Evolutionary conservation across 2,113 vertebrate genomes (phyloP), one percentile per base, ranked within the genome.

Genomic region (Gallinago jamesoni): DNA sequence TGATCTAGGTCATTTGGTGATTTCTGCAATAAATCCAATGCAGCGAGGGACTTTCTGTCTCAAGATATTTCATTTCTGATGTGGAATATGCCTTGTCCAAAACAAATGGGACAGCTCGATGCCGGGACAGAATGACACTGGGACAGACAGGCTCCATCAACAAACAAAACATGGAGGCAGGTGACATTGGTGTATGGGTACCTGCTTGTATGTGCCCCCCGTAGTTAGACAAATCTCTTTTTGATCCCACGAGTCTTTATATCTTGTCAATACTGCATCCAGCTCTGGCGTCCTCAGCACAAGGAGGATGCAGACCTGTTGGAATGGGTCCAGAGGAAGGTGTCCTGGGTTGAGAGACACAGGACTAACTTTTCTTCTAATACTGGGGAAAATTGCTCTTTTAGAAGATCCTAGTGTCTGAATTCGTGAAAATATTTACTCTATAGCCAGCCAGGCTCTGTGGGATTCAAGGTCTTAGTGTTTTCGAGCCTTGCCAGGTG

Each of bases 221-320:
- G 17, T 5, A 50, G 60, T 35, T 37, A 30, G 76, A 20, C 23
- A 62, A 45, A 9, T 22, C 21, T 80, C 39, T 66, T 90, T 53
- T 62, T 81, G 19, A n/a, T 18, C 28, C 41, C 3, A 1, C 1
- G 1, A 56, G 15, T 25, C 53, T 70, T 59, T 55, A 0, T 35
- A 45, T 53, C 27, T 31, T 45, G 39, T 66, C 28, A 33, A 41
- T 45, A 31, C 14, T 35, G 57, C n/a, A n/a, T 59, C 21, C 57
- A 37, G 35, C n/a, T 62, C 27, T 62, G 60, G 16, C 18, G 15
- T 62, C 16, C 60, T 39, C 35, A 39, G 60, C 14, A 39, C 35
- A 27, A 39, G 60, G 25, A 62, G 60, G 60, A 18, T 15, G 12
- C 12, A 10, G 60, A 25, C 35, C 15, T 39, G 60, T 27, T 62